A percentile compares a stretch with the other conserved stretches of the same genome.
phyloP scores from a whole-genome alignment of 2,888 invertebrate species.

The Napeogenes sylphis region DNA sequence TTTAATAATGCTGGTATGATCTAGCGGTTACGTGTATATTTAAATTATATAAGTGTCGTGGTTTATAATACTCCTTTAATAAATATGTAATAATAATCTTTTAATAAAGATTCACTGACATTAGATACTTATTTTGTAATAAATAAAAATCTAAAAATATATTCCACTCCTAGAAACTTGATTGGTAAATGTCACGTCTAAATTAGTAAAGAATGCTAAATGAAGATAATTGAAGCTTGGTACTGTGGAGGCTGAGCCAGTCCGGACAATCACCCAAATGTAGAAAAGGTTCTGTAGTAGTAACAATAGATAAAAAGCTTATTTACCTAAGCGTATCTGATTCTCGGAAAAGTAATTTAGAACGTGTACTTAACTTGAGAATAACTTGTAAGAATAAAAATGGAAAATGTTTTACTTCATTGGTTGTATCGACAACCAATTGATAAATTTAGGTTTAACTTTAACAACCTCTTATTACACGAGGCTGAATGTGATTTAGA shows the following conservation, averaged over 20 bases:
- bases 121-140: too few relatives aligned
- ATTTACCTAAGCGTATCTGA: neutral
- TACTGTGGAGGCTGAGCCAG: conserved; percentile 31
- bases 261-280: conserved; percentile 29
- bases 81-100: neutral
- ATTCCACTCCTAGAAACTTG: neutral
- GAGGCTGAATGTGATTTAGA: too few relatives aligned
- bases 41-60: neutral
- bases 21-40: conserved; percentile 9
- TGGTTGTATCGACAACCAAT: too few relatives aligned
- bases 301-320: neutral
- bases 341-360: neutral
- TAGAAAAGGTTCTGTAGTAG: conserved; percentile 31
- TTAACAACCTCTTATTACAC: too few relatives aligned
- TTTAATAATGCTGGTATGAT: conserved; percentile 1
- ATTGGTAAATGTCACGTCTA: conserved; percentile 12
- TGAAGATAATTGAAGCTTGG: conserved; percentile 14
- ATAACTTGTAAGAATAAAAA: neutral
- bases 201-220: conserved; percentile 23
- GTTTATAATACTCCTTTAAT: neutral
- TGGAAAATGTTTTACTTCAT: neutral
- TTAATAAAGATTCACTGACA: too few relatives aligned
- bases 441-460: too few relatives aligned
- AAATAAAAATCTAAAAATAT: conserved; percentile 3
- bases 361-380: neutral